A percentile compares a stretch with the other conserved stretches of the same genome.
phyloP scores from a whole-genome alignment of 2,888 invertebrate species.

The Enoplolaimus lenunculus region DNA sequence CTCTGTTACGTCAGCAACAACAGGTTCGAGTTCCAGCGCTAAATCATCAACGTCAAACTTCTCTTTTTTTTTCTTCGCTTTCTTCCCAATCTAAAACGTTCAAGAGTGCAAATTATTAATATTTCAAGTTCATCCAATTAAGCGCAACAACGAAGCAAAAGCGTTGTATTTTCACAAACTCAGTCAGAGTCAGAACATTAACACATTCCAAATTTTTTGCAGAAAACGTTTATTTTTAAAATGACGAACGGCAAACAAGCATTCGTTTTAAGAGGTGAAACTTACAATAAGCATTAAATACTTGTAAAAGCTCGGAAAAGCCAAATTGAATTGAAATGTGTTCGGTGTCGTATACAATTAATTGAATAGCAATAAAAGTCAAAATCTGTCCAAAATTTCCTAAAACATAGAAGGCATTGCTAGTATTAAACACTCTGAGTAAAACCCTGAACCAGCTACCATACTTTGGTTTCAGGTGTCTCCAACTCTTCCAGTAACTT shows the following conservation, averaged over 20 bases:
- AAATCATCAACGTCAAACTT: neutral
- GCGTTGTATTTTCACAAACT: neutral
- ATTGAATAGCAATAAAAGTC: too few relatives aligned
- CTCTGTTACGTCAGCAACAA: neutral
- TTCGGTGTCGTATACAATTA: too few relatives aligned
- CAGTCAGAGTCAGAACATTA: neutral
- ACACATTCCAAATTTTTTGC: neutral
- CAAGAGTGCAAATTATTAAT: neutral
- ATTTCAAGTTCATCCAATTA: neutral
- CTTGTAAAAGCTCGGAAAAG: too few relatives aligned
- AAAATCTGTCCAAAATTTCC: too few relatives aligned
- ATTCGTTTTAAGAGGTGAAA: too few relatives aligned
- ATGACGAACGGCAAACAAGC: too few relatives aligned
- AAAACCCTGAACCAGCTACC: too few relatives aligned
- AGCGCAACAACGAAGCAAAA: neutral
- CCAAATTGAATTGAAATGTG: too few relatives aligned
- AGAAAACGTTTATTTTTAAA: too few relatives aligned
- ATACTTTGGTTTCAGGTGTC: too few relatives aligned
- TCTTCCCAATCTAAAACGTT: neutral
- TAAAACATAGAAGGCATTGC: neutral
- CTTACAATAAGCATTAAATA: too few relatives aligned
- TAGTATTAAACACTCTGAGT: neutral
- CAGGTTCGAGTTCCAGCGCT: neutral
- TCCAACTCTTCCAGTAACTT: slow-evolving; percentile 7
- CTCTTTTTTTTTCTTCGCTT: neutral